Conservation (phyloP, 2,888 invertebrate species). For the Thereva unica region DNA sequence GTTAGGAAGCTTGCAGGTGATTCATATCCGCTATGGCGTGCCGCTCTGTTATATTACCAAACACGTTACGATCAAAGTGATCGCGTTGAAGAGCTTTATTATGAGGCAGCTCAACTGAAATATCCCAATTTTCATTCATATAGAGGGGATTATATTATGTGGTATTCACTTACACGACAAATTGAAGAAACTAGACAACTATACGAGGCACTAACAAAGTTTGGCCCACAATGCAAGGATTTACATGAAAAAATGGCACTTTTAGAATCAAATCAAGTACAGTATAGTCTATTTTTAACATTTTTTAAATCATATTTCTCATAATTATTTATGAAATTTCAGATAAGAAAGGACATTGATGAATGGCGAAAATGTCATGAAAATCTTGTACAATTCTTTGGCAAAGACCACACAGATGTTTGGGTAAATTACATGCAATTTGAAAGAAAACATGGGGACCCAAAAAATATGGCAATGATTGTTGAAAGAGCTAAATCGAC, state of each 20-base stretch:
- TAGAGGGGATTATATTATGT: constrained; percentile 51
- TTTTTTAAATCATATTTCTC: not conserved
- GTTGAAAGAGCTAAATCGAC: constrained; percentile 67
- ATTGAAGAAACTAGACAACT: constrained; percentile 65
- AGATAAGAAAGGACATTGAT: constrained; percentile 57
- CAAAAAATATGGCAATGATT: constrained; percentile 62
- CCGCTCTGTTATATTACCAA: constrained; percentile 50
- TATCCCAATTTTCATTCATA: constrained; percentile 48
- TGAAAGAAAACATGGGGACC: constrained; percentile 67
- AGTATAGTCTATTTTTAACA: constrained; percentile 41
- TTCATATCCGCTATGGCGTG: constrained; percentile 49
- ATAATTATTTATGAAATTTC: constrained; percentile 40
- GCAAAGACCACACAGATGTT: constrained; percentile 65
- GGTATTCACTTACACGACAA: constrained; percentile 51
- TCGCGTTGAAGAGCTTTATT: constrained; percentile 48
- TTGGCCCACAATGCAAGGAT: constrained; percentile 65
- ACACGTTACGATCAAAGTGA: constrained; percentile 46
- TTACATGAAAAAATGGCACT: constrained; percentile 66
- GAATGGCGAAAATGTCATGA: constrained; percentile 66
- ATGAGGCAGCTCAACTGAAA: constrained; percentile 48
- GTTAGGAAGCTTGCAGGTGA: constrained; percentile 43
- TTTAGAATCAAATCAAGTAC: constrained; percentile 57
- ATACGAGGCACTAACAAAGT: constrained; percentile 64
- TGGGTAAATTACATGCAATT: constrained; percentile 77
- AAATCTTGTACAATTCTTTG: constrained; percentile 68